Percentiles rank a stretch among this genome's conserved stretches.
These are phyloP conservation scores for fruit fly (Drosophila melanogaster) DNA, from an alignment of 1,140 invertebrate genomes.

Conservation along the genomic window DNA sequence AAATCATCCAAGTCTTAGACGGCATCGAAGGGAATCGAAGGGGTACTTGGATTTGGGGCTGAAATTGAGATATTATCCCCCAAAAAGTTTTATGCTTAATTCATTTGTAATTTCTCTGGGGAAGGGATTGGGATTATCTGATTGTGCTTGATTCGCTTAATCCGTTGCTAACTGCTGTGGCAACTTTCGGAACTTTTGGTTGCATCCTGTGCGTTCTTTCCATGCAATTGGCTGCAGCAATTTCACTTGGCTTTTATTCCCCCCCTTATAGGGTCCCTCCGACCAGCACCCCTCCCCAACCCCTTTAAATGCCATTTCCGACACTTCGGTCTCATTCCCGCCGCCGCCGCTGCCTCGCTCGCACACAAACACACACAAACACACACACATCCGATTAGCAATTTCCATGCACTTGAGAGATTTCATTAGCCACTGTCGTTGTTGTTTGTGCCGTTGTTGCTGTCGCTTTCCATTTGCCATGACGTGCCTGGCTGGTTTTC, in stretches of 20 bases:
- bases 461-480: slow-evolving; percentile 24
- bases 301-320: slow-evolving; percentile 10
- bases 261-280: background rate
- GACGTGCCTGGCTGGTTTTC: slow-evolving; percentile 14
- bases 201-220: slow-evolving; percentile 62
- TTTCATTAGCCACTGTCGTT: slow-evolving; percentile 61
- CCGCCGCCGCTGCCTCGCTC: background rate
- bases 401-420: slow-evolving; percentile 79
- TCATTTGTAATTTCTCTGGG: slow-evolving; percentile 40
- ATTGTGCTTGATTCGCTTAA: slow-evolving; percentile 53
- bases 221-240: slow-evolving; percentile 78
- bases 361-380: slow-evolving; percentile 3
- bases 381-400: slow-evolving; percentile 74
- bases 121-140: slow-evolving; percentile 38
- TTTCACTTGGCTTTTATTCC: slow-evolving; percentile 44
- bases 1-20: slow-evolving; percentile 28
- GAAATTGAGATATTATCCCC: slow-evolving; percentile 40
- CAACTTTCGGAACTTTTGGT: slow-evolving; percentile 45
- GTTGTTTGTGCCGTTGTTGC: slow-evolving; percentile 26
- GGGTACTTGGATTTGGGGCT: background rate
- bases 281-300: background rate
- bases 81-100: slow-evolving; percentile 45
- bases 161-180: slow-evolving; percentile 53
- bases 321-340: slow-evolving; percentile 8
- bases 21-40: background rate